phyloP scores from a whole-genome alignment of 2,113 vertebrate genomes.

The Salvator merianae region DNA sequence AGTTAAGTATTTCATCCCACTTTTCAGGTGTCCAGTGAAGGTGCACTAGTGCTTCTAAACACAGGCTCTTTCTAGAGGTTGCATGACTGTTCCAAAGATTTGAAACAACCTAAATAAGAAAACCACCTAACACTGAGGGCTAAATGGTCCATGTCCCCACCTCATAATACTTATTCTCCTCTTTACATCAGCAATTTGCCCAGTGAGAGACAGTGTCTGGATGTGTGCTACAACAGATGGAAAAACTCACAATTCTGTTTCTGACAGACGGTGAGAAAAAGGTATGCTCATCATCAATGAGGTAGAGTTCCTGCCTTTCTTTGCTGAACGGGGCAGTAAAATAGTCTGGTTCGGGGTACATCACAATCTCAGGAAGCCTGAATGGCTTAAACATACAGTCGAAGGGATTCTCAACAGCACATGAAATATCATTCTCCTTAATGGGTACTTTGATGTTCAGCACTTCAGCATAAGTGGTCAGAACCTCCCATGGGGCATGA shows the following conservation, averaged over 20 bases:
- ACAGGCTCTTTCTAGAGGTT: too few relatives aligned
- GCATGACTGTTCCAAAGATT: too few relatives aligned
- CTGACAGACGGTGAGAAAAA: conserved; percentile 91
- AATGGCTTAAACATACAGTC: conserved; percentile 79
- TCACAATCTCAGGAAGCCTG: conserved; percentile 82
- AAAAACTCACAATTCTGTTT: conserved; percentile 93
- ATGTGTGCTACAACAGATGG: fast-evolving
- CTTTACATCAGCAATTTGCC: not conserved
- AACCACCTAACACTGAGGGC: too few relatives aligned
- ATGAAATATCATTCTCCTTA: conserved; percentile 83
- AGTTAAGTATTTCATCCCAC: too few relatives aligned
- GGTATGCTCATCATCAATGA: conserved; percentile 84
- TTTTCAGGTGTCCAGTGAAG: too few relatives aligned
- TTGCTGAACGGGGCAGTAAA: conserved; percentile 92
- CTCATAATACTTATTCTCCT: not conserved
- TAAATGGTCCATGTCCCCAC: not conserved
- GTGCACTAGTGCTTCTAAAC: too few relatives aligned
- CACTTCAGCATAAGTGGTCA: conserved; percentile 90
- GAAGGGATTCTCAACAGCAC: conserved; percentile 71
- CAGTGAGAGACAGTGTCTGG: too few relatives aligned
- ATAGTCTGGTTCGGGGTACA: conserved; percentile 85
- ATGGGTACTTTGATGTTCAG: conserved; percentile 94
- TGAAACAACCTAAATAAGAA: too few relatives aligned
- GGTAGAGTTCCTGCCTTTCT: conserved; percentile 89
- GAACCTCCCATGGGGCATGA: conserved; percentile 92